Base-by-base conservation (phyloP, 2,888 invertebrate genomes). In the Heliconius aoede region DNA sequence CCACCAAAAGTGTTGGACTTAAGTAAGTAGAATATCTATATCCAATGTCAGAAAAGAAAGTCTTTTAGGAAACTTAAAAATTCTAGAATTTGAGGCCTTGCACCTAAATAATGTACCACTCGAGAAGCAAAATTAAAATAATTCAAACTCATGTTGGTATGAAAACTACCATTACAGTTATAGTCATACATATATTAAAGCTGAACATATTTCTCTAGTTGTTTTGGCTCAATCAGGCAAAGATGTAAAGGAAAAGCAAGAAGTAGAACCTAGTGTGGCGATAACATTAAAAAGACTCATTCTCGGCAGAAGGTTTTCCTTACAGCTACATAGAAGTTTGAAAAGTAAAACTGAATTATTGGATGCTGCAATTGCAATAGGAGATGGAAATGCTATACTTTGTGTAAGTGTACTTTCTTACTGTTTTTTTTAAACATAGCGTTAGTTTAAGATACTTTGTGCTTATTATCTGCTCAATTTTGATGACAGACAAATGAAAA, bases 341-440 rank as follows among this genome's bases (percentile, higher is more conserved):
- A 91, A 95, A 86, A 96, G 96, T 81, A 98, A 98, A 90, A 95
- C 96, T 58, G 94, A 95, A 77, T 86, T 98, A 21, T 86, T 98
- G 13, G 97, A 97, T 84, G 96, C 96, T 78, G 96, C 97, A 0
- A 90, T 97, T 46, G 93, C 94, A 40, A 95, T 96, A 72, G 97
- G 96, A 9, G 97, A 97, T 89, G 98, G 98, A 32, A 97, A 97
- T 94, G 95, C 96, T 32, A 96, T 97, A 81, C 90, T 97, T 73
- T 95, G 95, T 79, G 96, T 96, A 85, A 87, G 94, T 90, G n/a
- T n/a, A n/a, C n/a, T n/a, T n/a, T n/a, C n/a, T n/a, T n/a, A n/a
- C n/a, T n/a, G n/a, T n/a, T n/a, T n/a, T n/a, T n/a, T n/a, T n/a
- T n/a, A n/a, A n/a, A 51, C 51, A 21, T 46, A 46, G 18, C 18